These are phyloP conservation scores for Pomatorhinus ruficollis DNA, from an alignment of 2,113 vertebrate genomes.

Conservation along the genomic window DNA sequence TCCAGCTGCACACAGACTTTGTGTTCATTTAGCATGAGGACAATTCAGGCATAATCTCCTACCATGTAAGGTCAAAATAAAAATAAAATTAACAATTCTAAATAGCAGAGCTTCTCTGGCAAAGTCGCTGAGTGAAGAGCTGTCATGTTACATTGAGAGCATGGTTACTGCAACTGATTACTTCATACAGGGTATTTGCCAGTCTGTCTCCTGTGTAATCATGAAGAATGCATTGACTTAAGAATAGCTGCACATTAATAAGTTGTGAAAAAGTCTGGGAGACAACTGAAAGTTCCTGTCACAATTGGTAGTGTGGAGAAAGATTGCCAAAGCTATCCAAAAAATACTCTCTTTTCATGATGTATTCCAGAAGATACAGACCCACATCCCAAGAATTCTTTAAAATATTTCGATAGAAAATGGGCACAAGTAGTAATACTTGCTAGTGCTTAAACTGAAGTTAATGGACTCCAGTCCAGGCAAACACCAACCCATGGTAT, in stretches of 20 bases:
- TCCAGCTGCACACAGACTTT: not conserved
- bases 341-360: not conserved
- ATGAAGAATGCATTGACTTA: not conserved
- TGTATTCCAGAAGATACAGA: not conserved
- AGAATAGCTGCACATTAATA: not conserved
- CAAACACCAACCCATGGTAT: not conserved
- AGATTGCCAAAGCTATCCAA: not conserved
- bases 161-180: not conserved
- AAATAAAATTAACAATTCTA: not conserved
- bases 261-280: not conserved
- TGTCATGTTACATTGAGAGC: not conserved
- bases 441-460: not conserved
- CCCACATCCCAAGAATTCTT: not conserved
- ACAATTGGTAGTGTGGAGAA: not conserved
- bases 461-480: not conserved
- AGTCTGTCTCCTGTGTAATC: constrained; percentile 1
- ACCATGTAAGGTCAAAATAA: not conserved
- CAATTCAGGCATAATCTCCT: not conserved
- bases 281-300: not conserved
- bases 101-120: not conserved
- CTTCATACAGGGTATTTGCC: not conserved
- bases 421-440: not conserved
- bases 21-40: not conserved
- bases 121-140: not conserved
- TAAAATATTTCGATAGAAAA: not conserved